Conservation (phyloP, 2,888 invertebrate genomes). For the Drosophila kanekoi region DNA sequence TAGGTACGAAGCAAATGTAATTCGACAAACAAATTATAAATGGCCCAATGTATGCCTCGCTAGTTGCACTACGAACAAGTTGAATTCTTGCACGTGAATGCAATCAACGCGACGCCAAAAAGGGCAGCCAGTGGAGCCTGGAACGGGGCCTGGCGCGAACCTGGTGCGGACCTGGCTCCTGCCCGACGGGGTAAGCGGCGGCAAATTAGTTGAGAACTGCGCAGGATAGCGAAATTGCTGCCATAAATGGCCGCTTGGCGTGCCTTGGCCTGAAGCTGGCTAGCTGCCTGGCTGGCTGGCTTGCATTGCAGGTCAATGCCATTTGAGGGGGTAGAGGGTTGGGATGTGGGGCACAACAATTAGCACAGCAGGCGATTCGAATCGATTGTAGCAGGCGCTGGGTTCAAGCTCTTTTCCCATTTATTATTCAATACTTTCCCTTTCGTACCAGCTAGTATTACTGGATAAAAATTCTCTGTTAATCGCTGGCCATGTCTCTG, state of each 20-base stretch:
- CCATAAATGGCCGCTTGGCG: slow-evolving; percentile 64
- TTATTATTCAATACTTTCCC: background rate
- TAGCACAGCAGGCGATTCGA: slow-evolving; percentile 26
- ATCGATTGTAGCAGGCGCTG: slow-evolving; percentile 54
- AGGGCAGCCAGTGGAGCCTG: slow-evolving; percentile 14
- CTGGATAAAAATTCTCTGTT: background rate
- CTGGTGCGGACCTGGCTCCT: background rate
- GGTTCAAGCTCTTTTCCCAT: slow-evolving; percentile 4
- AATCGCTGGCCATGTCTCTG: slow-evolving; percentile 15
- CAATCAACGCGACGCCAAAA: slow-evolving; percentile 56
- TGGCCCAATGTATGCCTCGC: background rate
- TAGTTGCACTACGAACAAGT: background rate
- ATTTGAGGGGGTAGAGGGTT: slow-evolving; percentile 24
- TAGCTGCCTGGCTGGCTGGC: slow-evolving; percentile 3
- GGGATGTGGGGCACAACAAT: slow-evolving; percentile 1
- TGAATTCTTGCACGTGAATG: slow-evolving; percentile 61
- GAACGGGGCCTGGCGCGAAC: background rate
- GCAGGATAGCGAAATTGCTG: slow-evolving; percentile 66
- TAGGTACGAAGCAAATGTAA: too few species aligned
- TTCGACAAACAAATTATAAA: background rate
- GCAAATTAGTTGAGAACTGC: slow-evolving; percentile 67
- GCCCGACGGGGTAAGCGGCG: slow-evolving; percentile 24
- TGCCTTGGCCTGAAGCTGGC: slow-evolving; percentile 26
- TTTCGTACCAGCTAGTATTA: background rate
- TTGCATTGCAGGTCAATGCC: slow-evolving; percentile 69